Percentiles rank a stretch among this genome's conserved stretches.
Conservation (phyloP, 2,888 invertebrate species). For the Caenorhabditis panamensis region DNA sequence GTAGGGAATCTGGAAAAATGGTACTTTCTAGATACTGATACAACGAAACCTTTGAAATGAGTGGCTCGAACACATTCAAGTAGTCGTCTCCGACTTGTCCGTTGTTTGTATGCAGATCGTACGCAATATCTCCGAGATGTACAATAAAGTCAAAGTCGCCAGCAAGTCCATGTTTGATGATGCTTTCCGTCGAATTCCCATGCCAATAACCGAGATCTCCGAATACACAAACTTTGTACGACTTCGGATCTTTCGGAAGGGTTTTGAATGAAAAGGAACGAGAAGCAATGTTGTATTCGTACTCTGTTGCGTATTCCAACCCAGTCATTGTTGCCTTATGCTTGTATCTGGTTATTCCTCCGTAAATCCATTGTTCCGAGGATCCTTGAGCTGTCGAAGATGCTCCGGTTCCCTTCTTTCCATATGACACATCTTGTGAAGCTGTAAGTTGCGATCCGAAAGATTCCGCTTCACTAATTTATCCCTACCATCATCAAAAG, state of each 20-base stretch:
- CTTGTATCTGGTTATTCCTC: slow-evolving; percentile 84
- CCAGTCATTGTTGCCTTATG: slow-evolving; percentile 86
- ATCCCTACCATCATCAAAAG: slow-evolving; percentile 66
- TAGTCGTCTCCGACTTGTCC: slow-evolving; percentile 92
- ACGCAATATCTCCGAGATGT: slow-evolving; percentile 89
- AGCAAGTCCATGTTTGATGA: slow-evolving; percentile 62
- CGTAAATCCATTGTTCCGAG: slow-evolving; percentile 60
- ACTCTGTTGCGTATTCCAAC: slow-evolving; percentile 67
- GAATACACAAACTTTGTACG: slow-evolving; percentile 86
- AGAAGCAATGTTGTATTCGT: slow-evolving; percentile 84
- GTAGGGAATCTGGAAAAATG: slow-evolving; percentile 85
- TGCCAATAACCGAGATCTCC: slow-evolving; percentile 96
- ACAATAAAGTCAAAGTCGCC: slow-evolving; percentile 80
- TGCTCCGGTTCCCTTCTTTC: slow-evolving; percentile 8
- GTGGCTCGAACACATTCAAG: slow-evolving; percentile 92
- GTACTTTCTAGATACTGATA: neutral
- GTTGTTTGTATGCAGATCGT: slow-evolving; percentile 90
- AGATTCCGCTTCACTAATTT: neutral
- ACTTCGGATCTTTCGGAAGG: slow-evolving; percentile 57
- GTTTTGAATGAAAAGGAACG: slow-evolving; percentile 88
- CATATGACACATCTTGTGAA: slow-evolving; percentile 52
- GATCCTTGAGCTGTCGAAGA: slow-evolving; percentile 29
- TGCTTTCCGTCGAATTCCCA: slow-evolving; percentile 84
- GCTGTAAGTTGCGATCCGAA: no score
- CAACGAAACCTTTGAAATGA: slow-evolving; percentile 87